Percentiles rank a stretch among this genome's conserved stretches.
phyloP scores from a whole-genome alignment of 1,140 invertebrate species.

The Eupristina koningsbergeri region DNA sequence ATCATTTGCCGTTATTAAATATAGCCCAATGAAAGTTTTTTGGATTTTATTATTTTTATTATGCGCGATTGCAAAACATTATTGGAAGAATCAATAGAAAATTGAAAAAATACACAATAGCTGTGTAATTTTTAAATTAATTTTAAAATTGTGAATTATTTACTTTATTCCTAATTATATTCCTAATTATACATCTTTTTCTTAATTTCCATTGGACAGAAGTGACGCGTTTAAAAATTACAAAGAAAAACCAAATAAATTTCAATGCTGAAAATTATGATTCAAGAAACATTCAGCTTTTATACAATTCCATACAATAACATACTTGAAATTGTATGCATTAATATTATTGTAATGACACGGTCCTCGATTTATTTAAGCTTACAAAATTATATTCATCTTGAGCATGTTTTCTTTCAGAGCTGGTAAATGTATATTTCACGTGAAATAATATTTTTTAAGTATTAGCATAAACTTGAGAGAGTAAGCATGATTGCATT shows the following conservation, averaged over 20 bases:
- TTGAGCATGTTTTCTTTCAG: background rate
- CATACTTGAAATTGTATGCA: background rate
- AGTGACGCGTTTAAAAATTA: background rate
- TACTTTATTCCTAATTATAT: background rate
- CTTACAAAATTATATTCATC: constrained; percentile 1
- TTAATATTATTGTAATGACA: background rate
- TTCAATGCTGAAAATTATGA: background rate
- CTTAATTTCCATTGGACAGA: background rate
- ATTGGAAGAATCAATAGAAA: background rate
- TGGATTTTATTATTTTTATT: background rate
- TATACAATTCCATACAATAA: background rate
- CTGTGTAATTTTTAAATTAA: background rate
- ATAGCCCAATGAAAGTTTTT: background rate
- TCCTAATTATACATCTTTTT: no score
- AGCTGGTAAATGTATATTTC: background rate
- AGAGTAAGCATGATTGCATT: background rate
- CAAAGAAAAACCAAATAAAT: background rate
- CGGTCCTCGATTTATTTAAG: background rate
- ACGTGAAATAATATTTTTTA: background rate
- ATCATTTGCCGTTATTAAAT: background rate
- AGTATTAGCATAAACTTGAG: background rate
- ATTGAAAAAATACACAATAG: background rate
- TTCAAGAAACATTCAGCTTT: background rate
- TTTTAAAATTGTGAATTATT: background rate
- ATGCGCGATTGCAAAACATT: background rate